phyloP scores from a whole-genome alignment of 23 tunicate species.

The Styela clava region DNA sequence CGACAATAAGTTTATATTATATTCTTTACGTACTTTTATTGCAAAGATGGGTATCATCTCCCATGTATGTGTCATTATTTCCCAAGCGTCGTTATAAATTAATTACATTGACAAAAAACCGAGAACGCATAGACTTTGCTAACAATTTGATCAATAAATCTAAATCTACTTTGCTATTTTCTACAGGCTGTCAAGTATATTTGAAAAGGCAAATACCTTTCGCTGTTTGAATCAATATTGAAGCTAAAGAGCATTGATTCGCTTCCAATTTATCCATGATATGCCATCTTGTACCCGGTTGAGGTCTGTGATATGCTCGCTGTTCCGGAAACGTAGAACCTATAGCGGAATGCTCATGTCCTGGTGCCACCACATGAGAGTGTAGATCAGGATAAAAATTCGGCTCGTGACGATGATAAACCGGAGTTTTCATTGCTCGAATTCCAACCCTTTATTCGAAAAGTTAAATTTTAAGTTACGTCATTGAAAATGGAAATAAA shows the following conservation, averaged over 20 bases:
- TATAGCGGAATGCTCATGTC: neutral
- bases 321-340: neutral
- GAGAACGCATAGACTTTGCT: too few species aligned
- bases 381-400: constrained; percentile 9
- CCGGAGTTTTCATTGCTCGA: constrained; percentile 57
- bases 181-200: too few species aligned
- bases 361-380: neutral
- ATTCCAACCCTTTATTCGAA: constrained; percentile 71
- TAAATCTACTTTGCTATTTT: too few species aligned
- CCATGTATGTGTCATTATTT: too few species aligned
- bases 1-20: too few species aligned
- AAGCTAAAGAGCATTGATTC: constrained; percentile 54
- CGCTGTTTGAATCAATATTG: constrained; percentile 54
- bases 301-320: neutral
- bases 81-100: too few species aligned
- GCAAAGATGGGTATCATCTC: too few species aligned
- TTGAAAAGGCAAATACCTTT: constrained; percentile 46
- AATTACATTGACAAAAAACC: too few species aligned
- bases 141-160: too few species aligned
- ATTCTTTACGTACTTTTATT: neutral
- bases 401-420: constrained; percentile 35
- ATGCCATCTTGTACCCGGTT: constrained; percentile 42
- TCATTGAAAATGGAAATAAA: neutral
- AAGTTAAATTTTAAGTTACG: too few species aligned
- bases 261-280: constrained; percentile 51